Conservation (phyloP, 2,888 invertebrate species). For the Archaeoteleia sp. region DNA sequence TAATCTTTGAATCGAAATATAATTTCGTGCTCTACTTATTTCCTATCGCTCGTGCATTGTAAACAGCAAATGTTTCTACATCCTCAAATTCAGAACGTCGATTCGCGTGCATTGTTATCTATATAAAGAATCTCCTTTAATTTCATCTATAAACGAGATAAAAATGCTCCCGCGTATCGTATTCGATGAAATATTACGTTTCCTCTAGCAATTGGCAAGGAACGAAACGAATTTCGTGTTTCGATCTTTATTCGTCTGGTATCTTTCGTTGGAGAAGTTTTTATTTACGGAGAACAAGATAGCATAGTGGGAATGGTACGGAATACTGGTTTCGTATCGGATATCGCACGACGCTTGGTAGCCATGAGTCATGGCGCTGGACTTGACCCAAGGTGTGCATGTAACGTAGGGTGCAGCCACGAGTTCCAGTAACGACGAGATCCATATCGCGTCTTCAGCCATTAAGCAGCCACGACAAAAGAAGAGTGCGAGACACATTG, state of each 20-base stretch:
- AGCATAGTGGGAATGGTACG: constrained; percentile 16
- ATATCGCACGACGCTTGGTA: constrained; percentile 55
- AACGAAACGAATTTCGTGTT: constrained; percentile 37
- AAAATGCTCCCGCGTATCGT: constrained; percentile 22
- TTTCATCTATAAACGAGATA: constrained; percentile 48
- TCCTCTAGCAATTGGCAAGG: not conserved
- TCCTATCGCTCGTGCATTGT: not conserved
- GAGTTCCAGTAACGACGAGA: constrained; percentile 44
- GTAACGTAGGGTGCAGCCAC: constrained; percentile 33
- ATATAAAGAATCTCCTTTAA: constrained; percentile 51
- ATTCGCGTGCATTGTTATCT: constrained; percentile 33
- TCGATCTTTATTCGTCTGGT: constrained; percentile 34
- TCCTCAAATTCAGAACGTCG: constrained; percentile 1
- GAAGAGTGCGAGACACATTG: constrained; percentile 27
- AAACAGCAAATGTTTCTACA: constrained; percentile 7
- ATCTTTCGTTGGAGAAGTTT: constrained; percentile 26
- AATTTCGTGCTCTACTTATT: constrained; percentile 14
- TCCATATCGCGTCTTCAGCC: constrained; percentile 44
- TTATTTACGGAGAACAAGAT: constrained; percentile 52
- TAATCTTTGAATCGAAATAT: not conserved
- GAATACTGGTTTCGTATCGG: constrained; percentile 60
- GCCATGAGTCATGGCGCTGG: constrained; percentile 57
- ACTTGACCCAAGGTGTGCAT: constrained; percentile 46
- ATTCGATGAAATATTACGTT: constrained; percentile 26
- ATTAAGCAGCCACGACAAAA: constrained; percentile 28